Conservation (phyloP, 2,797 vertebrate species). For the Molossus molossus region DNA sequence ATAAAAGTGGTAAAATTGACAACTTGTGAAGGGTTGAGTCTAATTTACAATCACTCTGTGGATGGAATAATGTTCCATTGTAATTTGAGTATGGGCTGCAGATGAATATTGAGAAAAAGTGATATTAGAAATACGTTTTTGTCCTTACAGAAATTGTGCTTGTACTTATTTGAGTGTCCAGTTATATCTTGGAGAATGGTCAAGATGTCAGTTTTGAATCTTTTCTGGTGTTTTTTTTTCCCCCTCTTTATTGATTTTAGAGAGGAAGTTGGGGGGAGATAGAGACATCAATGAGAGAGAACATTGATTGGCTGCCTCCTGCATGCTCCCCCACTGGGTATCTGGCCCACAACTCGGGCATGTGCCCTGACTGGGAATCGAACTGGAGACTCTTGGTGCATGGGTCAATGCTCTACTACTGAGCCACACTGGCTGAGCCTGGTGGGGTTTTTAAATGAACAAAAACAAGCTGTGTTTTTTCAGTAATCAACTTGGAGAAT, state of each 20-base stretch:
- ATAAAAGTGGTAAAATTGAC: neutral
- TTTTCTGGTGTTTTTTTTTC: neutral
- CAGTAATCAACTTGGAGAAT: neutral
- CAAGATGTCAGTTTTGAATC: neutral
- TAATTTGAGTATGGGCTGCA: neutral
- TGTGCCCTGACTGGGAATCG: too few species aligned
- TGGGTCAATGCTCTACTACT: too few species aligned
- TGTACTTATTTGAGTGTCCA: neutral
- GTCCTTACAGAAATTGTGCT: neutral
- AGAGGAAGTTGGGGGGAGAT: too few species aligned
- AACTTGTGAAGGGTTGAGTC: neutral
- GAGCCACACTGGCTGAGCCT: too few species aligned
- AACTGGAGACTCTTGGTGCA: too few species aligned
- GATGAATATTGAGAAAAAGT: neutral
- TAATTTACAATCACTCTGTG: neutral
- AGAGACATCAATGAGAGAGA: too few species aligned
- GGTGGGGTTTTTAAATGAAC: neutral
- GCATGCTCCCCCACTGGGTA: too few species aligned
- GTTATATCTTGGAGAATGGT: neutral
- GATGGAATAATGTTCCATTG: neutral
- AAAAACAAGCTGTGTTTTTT: neutral
- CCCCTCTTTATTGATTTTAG: too few species aligned
- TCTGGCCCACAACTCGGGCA: too few species aligned
- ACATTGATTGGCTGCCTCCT: too few species aligned
- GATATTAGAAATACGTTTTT: neutral